Percentiles rank a stretch among this genome's conserved stretches.
Evolutionary conservation across 2,113 vertebrate genomes (phyloP).

Genomic region (Drymodes brunneopygia): DNA sequence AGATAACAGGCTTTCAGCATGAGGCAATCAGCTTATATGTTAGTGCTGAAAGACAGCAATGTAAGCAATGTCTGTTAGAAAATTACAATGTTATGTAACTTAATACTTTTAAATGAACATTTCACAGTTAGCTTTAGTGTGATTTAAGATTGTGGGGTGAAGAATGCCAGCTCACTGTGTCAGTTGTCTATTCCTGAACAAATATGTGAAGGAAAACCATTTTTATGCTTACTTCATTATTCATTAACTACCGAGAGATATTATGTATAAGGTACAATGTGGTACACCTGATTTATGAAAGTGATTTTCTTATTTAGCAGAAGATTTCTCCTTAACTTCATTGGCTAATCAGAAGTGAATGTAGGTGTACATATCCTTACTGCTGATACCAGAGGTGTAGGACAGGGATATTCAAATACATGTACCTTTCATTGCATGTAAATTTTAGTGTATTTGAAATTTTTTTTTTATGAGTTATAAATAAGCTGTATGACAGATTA

Average conservation of each 20-base stretch:
- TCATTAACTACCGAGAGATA: neutral
- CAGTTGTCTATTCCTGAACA: neutral
- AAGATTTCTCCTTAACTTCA: neutral
- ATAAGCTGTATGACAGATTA: neutral
- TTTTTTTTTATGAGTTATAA: neutral
- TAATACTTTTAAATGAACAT: slow-evolving; percentile 27
- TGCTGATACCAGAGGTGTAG: neutral
- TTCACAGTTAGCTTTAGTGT: neutral
- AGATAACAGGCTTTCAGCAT: neutral
- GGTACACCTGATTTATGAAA: neutral
- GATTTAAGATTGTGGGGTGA: neutral
- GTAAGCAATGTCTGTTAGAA: neutral
- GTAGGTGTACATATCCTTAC: neutral
- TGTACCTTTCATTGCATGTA: neutral
- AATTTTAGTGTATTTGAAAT: neutral
- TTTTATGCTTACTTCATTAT: slow-evolving; percentile 16
- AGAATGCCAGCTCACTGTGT: neutral
- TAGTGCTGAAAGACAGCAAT: neutral
- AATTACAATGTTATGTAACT: neutral
- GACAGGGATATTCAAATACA: neutral
- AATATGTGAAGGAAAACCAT: neutral
- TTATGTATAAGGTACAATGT: neutral
- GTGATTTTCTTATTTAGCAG: neutral
- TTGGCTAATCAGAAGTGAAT: neutral
- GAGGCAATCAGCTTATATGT: neutral